Conservation (phyloP, 2,888 invertebrate genomes). For the Teinopalpus imperialis region DNA sequence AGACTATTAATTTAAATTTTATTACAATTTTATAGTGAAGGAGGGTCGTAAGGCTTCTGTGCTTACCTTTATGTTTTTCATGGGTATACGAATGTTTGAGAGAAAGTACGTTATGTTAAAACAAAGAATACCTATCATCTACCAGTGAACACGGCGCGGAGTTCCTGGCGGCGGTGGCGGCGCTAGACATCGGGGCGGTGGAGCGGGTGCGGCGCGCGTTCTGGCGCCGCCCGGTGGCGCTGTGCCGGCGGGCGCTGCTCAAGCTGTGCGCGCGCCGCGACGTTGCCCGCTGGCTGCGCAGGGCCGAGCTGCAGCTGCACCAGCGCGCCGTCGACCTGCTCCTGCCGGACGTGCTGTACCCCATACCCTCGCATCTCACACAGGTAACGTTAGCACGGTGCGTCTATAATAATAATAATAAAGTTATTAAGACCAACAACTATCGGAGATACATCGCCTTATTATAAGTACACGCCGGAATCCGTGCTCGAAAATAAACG, state of each 20-base stretch:
- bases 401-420: no score
- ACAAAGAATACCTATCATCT: neutral
- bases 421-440: no score
- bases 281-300: conserved; percentile 89
- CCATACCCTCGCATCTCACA: conserved; percentile 96
- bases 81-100: neutral
- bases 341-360: conserved; percentile 97
- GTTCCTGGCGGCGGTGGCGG: conserved; percentile 94
- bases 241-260: conserved; percentile 95
- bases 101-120: no score
- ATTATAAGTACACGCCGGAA: no score
- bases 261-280: conserved; percentile 79
- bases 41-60: no score
- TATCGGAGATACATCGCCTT: no score
- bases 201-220: conserved; percentile 96
- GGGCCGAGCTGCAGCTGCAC: conserved; percentile 95
- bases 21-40: no score
- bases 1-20: no score
- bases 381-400: no score
- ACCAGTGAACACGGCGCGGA: conserved; percentile 95
- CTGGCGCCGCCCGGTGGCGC: conserved; percentile 92
- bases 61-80: conserved; percentile 42
- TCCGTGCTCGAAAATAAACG: no score
- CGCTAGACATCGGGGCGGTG: conserved; percentile 93
- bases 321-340: conserved; percentile 97